phyloP scores from a whole-genome alignment of 2,797 vertebrate genomes.

The Gymnothorax javanicus region DNA sequence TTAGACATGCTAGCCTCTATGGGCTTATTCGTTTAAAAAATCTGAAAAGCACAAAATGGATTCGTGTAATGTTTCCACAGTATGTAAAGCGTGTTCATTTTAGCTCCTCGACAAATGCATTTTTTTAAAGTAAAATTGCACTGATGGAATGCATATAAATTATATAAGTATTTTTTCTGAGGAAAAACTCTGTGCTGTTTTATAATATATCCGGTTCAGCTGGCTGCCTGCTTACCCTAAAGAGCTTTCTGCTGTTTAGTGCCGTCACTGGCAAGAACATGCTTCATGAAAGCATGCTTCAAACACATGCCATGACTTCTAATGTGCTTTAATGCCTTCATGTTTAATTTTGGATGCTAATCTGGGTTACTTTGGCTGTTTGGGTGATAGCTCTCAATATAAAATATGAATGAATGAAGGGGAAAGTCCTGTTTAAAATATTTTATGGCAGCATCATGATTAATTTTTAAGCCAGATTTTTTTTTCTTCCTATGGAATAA shows the following conservation, averaged over 20 bases:
- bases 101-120: background rate
- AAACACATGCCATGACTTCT: background rate
- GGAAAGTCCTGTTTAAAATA: conserved; percentile 7
- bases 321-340: background rate
- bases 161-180: background rate
- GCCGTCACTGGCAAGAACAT: background rate
- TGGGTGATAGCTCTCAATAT: background rate
- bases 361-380: background rate
- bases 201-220: background rate
- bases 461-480: background rate
- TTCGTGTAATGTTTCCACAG: background rate
- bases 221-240: background rate
- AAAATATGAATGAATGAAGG: conserved; percentile 8
- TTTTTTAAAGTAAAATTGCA: background rate
- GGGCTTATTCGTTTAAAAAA: background rate
- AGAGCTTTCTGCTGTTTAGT: conserved; percentile 5
- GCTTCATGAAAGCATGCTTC: background rate
- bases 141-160: background rate
- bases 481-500: background rate
- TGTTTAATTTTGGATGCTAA: conserved; percentile 19
- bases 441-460: background rate
- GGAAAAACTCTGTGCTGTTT: background rate
- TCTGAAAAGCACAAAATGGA: background rate
- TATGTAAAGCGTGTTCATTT: background rate
- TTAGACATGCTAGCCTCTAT: background rate